Conservation (phyloP, 2,797 vertebrate genomes). For the Fundulus diaphanus region DNA sequence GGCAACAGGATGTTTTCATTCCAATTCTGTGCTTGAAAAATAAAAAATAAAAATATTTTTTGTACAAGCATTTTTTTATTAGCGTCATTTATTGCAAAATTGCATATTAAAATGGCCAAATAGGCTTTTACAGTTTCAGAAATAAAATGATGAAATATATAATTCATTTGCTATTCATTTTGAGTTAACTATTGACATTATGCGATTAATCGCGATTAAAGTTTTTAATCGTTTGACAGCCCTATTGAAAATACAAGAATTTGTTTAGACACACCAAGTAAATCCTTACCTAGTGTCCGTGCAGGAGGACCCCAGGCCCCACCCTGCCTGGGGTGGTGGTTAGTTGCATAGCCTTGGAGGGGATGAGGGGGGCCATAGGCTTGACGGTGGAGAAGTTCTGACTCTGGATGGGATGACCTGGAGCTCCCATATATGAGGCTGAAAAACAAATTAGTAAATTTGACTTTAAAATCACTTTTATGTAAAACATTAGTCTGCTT, state of each 20-base stretch:
- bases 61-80: no score
- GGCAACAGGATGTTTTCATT: no score
- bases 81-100: no score
- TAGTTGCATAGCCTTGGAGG: constrained; percentile 91
- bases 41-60: no score
- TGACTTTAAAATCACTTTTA: not conserved
- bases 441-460: constrained; percentile 28
- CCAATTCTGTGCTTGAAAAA: no score
- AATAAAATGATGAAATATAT: no score
- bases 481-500: not conserved
- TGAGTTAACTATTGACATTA: no score
- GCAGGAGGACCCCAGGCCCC: constrained; percentile 78
- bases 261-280: not conserved
- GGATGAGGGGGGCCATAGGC: constrained; percentile 89
- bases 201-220: no score
- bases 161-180: no score
- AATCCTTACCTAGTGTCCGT: constrained; percentile 76
- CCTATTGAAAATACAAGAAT: not conserved
- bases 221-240: no score
- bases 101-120: no score
- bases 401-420: constrained; percentile 90
- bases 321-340: constrained; percentile 86
- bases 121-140: no score
- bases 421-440: constrained; percentile 93
- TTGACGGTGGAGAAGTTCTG: constrained; percentile 91